A percentile compares a stretch with the other conserved stretches of the same genome.
phyloP scores from a whole-genome alignment of 2,888 invertebrate genomes.

The Chrysolina oricalcia region DNA sequence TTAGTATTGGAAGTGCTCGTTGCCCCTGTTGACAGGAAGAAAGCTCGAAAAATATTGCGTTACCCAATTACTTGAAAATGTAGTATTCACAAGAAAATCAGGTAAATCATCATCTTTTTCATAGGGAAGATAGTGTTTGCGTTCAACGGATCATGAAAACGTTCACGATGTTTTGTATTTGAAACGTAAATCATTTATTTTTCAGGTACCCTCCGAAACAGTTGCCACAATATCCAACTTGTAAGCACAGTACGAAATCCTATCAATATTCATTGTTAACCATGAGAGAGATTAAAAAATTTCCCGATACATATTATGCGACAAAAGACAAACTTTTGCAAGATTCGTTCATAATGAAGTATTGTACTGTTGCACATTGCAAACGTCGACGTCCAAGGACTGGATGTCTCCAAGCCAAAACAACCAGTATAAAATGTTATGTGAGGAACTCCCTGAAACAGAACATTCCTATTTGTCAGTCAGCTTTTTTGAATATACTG shows the following conservation, averaged over 20 bases:
- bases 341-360: constrained; percentile 27
- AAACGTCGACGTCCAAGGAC: constrained; percentile 14
- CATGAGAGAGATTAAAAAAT: constrained; percentile 19
- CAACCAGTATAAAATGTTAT: neutral
- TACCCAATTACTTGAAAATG: neutral
- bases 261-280: constrained; percentile 18
- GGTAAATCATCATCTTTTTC: neutral
- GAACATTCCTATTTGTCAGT: constrained; percentile 12
- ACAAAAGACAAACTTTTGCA: constrained; percentile 13
- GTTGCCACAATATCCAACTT: constrained; percentile 33
- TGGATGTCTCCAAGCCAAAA: neutral
- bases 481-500: constrained; percentile 18
- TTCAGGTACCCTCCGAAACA: constrained; percentile 1
- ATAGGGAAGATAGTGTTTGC: neutral
- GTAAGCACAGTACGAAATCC: constrained; percentile 22
- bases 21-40: constrained; percentile 22
- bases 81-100: neutral
- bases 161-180: neutral
- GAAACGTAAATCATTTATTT: neutral
- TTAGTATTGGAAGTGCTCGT: constrained; percentile 19
- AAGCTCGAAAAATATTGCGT: constrained; percentile 18
- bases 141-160: neutral
- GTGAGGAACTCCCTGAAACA: constrained; percentile 1
- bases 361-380: constrained; percentile 20
- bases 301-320: constrained; percentile 17